Base-by-base conservation (phyloP, 2,888 invertebrate species). In the Papilio gigon region DNA sequence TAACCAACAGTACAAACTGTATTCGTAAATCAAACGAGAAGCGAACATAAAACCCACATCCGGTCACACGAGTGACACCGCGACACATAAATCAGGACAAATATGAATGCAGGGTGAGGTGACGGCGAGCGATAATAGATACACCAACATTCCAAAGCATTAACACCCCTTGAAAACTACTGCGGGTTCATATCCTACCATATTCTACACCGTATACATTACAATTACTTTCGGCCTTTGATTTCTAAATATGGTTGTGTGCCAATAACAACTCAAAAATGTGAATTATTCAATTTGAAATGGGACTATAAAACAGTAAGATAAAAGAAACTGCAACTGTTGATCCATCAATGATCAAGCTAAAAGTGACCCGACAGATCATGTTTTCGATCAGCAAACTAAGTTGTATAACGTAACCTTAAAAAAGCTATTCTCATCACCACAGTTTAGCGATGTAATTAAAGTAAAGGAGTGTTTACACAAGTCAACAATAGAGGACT, bases 21-120 rank as follows among this genome's bases (percentile, higher is more conserved):
- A 11, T 33, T 37, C 59, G 47, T 64, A 59, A 68, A 68, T 68
- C 50, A 59, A 59, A 68, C 50, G 53, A 56, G 58, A 33, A 6
- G 30, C 37, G 44, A 58, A 14, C 63, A 27, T 47, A 59, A 56
- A 59, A 58, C 63, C 68, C 58, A 68, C 68, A 68, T 68, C 68
- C 68, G 68, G 64, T 64, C 59, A 25, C 59, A 30, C 27, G 30
- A 20, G 14, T 30, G 30, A 53, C 27, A 50, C 50, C 50, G 50
- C 27, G 53, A n/a, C 44, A 56, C 68, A 37, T 47, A 63, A 63
- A 47, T 63, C 63, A 63, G 37, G 27, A 20, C 35, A 27, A 56
- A 67, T 53, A 61, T 53, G 53, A 61, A 53, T 59, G 30, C 17
- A 9, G 30, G 14, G 30, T 2, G 37, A 27, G 53, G 44, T 50